Evolutionary conservation across 2,797 vertebrate species (phyloP).

Genomic region (Pristis pectinata): DNA sequence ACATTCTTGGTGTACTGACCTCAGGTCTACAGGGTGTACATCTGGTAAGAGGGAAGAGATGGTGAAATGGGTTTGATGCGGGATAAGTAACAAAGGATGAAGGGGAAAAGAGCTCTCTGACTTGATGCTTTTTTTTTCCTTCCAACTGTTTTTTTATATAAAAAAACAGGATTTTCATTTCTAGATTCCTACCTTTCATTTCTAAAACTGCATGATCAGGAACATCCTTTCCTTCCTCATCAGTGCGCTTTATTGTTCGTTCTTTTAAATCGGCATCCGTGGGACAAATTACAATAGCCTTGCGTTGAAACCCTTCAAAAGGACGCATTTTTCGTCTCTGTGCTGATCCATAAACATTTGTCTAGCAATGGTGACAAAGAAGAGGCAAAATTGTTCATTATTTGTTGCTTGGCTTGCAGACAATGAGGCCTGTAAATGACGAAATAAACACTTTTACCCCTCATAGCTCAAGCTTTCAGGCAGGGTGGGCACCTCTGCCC

Average conservation of each 20-base stretch:
- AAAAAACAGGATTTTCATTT: constrained; percentile 44
- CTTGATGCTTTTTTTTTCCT: constrained; percentile 47
- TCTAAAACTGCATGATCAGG: constrained; percentile 92
- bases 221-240: constrained; percentile 92
- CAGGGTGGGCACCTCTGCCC: background rate
- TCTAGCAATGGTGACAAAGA: constrained; percentile 79
- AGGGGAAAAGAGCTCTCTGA: constrained; percentile 46
- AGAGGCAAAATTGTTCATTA: constrained; percentile 72
- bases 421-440: constrained; percentile 66
- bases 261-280: constrained; percentile 87
- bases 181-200: constrained; percentile 86
- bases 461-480: background rate
- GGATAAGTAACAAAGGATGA: constrained; percentile 43
- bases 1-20: background rate
- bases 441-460: constrained; percentile 52
- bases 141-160: background rate
- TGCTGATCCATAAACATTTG: constrained; percentile 94
- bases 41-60: constrained; percentile 18
- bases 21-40: constrained; percentile 46
- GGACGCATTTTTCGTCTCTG: constrained; percentile 97
- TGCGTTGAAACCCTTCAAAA: constrained; percentile 95
- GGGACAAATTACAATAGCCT: constrained; percentile 93
- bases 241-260: constrained; percentile 83
- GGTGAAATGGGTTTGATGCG: constrained; percentile 39
- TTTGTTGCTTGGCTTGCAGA: constrained; percentile 57